Evolutionary conservation across 1,140 invertebrate species (phyloP), one percentile per base, ranked within the genome.

Genomic region (Magallana angulata): DNA sequence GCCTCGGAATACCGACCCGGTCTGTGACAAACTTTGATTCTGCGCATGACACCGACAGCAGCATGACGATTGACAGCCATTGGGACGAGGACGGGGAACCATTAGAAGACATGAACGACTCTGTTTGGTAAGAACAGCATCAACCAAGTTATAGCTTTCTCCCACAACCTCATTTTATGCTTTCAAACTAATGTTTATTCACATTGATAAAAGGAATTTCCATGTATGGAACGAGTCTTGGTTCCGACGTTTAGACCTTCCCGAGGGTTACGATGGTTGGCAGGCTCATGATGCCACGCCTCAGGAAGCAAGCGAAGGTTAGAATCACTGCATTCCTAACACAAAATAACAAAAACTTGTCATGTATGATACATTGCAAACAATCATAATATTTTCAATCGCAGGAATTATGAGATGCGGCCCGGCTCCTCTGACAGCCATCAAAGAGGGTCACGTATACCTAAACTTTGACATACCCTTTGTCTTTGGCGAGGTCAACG

Each of bases 181-280:
- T 48, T 48, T 48, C 2, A 48, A 48, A 48, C 5, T 0, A 48
- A 48, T 48, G 5, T 48, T 48, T 48, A 48, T 48, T 48, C 36
- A 48, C 36, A 48, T 48, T 48, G 36, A n/a, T 71, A 16, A 3
- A 59, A 93, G 95, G 97, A 99, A 98, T 92, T 99, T 98, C 94
- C 98, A 99, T 92, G 98, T 98, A 4, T 99, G 98, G 98, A 98
- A 98, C 94, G 98, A 99, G 84, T 97, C 97, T 0, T 99, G 98
- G 98, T 98, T 99, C 97, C 96, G 96, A 80, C 95, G 98, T 36
- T 96, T 97, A 4, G 98, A 99, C 94, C 94, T 99, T 56, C 96
- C 96, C 0, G 90, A 94, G 0, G 96, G 97, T 8, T 98, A 97
- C 92, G 96, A 96, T 14, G 98, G 98, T 0, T 99, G 98, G 98